Evolutionary conservation across 2,113 vertebrate species (phyloP), one percentile per base, ranked within the genome.

Genomic region (Henicopernis longicauda): DNA sequence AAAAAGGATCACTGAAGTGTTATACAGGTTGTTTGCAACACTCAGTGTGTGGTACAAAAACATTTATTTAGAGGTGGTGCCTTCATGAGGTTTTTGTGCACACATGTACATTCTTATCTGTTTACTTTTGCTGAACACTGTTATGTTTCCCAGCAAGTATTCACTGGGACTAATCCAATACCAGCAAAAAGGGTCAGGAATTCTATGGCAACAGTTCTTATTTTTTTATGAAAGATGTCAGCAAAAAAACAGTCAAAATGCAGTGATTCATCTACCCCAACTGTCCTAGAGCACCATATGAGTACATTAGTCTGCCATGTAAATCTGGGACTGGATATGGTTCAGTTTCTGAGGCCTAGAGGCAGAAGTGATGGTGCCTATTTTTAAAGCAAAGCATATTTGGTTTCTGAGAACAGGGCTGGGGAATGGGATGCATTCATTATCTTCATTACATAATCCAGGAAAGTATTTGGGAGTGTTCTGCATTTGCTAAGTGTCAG

Each of bases 391-490:
- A 81, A 92, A 77, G 82, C 85, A 67, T 85, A 85, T 95, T 92
- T 96, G 86, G 89, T 96, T 97, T 97, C 97, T 98, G 97, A 96
- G 93, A 96, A 86, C 59, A 89, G 54, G 44, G 69, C 59, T 42
- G 26, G 66, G 90, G 82, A 96, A 95, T 95, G 85, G 95, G 95
- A 97, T 97, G 80, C 23, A 29, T 94, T 84, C 72, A 84, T 88
- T 94, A 71, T 76, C 70, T 80, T 96, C 82, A 69, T 83, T 97
- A 95, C 96, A 79, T 86, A 92, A 95, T 82, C 86, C 93, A 94
- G 94, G 78, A 96, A 97, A 97, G 71, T 95, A 71, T 69, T 95
- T 95, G 97, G 94, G 96, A 96, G 91, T 65, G 79, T 91, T 95
- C 92, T 92, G 85, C 78, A 70, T 82, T 97, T 97, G 92, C 21